Conservation (phyloP, 1,140 invertebrate species). For the Formica selysi region DNA sequence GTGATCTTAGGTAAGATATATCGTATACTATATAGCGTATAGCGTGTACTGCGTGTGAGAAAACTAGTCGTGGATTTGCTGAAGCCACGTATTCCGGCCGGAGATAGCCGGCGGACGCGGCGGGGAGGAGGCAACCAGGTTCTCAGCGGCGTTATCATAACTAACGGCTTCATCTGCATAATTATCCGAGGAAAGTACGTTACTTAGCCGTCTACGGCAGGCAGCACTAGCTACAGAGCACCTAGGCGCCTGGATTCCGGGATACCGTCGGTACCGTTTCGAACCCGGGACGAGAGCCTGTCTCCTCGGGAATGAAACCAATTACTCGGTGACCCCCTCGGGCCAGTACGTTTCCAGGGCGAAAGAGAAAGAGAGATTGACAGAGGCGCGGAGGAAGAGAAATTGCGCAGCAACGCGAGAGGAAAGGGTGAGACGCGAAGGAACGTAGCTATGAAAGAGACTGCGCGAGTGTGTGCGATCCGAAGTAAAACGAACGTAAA, state of each 20-base stretch:
- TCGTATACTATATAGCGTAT: background rate
- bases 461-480: slow-evolving; percentile 10
- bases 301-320: slow-evolving; percentile 85
- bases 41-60: background rate
- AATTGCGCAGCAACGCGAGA: slow-evolving; percentile 75
- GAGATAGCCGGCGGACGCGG: slow-evolving; percentile 43
- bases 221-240: slow-evolving; percentile 70
- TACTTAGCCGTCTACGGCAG: slow-evolving; percentile 81
- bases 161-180: slow-evolving; percentile 85
- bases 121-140: slow-evolving; percentile 28
- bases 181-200: slow-evolving; percentile 83
- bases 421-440: slow-evolving; percentile 55
- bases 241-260: slow-evolving; percentile 77
- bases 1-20: background rate
- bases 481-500: slow-evolving; percentile 18
- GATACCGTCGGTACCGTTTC: slow-evolving; percentile 77
- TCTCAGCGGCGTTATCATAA: slow-evolving; percentile 82
- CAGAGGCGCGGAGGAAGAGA: slow-evolving; percentile 68
- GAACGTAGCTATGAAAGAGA: slow-evolving; percentile 61
- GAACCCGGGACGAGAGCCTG: slow-evolving; percentile 81
- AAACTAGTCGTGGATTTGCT: slow-evolving; percentile 51
- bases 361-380: slow-evolving; percentile 59
- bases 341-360: slow-evolving; percentile 78
- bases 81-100: slow-evolving; percentile 37
- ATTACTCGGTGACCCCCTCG: slow-evolving; percentile 85